Evolutionary conservation across 2,888 invertebrate genomes (phyloP), one percentile per base, ranked within the genome.

Genomic region (Tineola bisselliella): DNA sequence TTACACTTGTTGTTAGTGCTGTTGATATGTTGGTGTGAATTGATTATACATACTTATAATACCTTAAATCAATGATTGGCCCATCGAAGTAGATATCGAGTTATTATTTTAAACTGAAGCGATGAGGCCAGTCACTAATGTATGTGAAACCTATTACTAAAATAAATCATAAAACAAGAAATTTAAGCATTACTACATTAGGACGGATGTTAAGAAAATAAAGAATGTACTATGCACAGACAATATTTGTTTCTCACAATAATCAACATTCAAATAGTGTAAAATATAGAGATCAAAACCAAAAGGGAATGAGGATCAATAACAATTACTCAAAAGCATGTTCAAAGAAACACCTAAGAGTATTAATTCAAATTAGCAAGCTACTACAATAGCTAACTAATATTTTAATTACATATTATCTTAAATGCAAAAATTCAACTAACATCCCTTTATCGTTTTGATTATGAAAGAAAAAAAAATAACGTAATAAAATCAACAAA

Each of bases 21-120:
- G 64, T 72, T 73, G 73, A 78, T 77, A 81, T 77, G 77, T 79
- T 72, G 80, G 75, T 69, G 79, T 82, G 81, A 74, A 72, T 68
- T 69, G 69, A 73, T 78, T 82, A 78, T 74, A 48, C 17, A 17
- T 13, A 48, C 5, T 43, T 43, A 48, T 48, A 48, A 48, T 48
- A 48, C 48, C 3, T 48, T 48, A 48, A 8, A 48, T 48, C 15
- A 17, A 48, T 17, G 48, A 15, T 5, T 48, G 17, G 15, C 48
- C n/a, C 10, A 13, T 6, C n/a, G 15, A 10, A 48, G 38, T 25
- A 6, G 4, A 25, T 4, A 25, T 25, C 25, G 6, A 25, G 25
- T 6, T 25, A 25, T 25, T 2, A 4, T 25, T 25, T 25, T 25
- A 25, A 38, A 10, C 11, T 38, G 10, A 38, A 38, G 38, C 38